Conservation (phyloP, 2,113 vertebrate genomes). For the Morone saxatilis region DNA sequence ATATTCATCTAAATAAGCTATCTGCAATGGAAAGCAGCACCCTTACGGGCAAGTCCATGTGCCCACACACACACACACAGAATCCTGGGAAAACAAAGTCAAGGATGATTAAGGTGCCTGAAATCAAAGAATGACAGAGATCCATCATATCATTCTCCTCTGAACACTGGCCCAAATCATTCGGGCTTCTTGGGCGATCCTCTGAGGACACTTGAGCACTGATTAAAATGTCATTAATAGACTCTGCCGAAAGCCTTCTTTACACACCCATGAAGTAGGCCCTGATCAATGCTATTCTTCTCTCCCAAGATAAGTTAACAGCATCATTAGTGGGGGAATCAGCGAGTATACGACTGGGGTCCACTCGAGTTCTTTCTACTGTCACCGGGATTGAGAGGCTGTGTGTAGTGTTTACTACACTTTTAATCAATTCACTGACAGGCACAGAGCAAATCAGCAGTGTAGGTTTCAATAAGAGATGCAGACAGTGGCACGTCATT, state of each 20-base stretch:
- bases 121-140: constrained; percentile 58
- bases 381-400: constrained; percentile 64
- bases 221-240: constrained; percentile 74
- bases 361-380: constrained; percentile 43
- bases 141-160: constrained; percentile 42
- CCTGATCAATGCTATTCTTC: constrained; percentile 56
- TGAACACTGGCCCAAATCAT: constrained; percentile 44
- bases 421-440: constrained; percentile 59
- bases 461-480: constrained; percentile 50
- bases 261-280: constrained; percentile 21
- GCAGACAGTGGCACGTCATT: constrained; percentile 60
- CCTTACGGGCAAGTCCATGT: constrained; percentile 7
- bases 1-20: constrained; percentile 15
- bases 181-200: constrained; percentile 32
- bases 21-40: constrained; percentile 18
- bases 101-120: constrained; percentile 35
- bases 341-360: constrained; percentile 27
- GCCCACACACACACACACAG: not conserved
- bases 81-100: constrained; percentile 47
- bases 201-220: constrained; percentile 54
- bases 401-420: constrained; percentile 50
- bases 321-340: constrained; percentile 66
- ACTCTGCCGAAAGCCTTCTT: constrained; percentile 38
- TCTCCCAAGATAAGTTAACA: constrained; percentile 59
- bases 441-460: constrained; percentile 51